A percentile compares a stretch with the other conserved stretches of the same genome.
These are phyloP conservation scores for Limnothrissa miodon DNA, from an alignment of 2,113 vertebrate genomes.

Conservation along the genomic window DNA sequence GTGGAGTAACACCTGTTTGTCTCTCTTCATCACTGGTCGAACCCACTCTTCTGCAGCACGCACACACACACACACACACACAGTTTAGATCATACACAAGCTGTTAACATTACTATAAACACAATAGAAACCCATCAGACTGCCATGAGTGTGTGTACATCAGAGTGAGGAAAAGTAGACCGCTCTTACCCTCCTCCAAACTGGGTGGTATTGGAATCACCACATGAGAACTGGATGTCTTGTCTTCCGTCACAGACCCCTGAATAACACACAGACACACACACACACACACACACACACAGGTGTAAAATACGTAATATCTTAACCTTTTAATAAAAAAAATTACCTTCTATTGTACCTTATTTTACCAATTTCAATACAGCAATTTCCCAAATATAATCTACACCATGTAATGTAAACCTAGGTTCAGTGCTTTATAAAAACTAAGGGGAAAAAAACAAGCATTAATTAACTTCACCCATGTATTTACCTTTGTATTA, in stretches of 20 bases:
- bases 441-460: too few relatives aligned
- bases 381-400: too few relatives aligned
- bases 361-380: too few relatives aligned
- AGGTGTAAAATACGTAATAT: background rate
- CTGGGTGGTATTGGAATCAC: slow-evolving; percentile 88
- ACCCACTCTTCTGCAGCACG: slow-evolving; percentile 90
- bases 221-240: slow-evolving; percentile 83
- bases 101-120: background rate
- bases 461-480: too few relatives aligned
- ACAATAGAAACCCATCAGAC: background rate
- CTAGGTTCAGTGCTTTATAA: too few relatives aligned
- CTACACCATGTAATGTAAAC: too few relatives aligned
- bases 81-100: background rate
- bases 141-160: background rate
- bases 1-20: slow-evolving; percentile 95
- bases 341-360: too few relatives aligned
- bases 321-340: too few relatives aligned
- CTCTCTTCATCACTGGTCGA: slow-evolving; percentile 95
- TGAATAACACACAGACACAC: slow-evolving; percentile 53
- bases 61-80: slow-evolving; percentile 8
- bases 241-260: slow-evolving; percentile 94
- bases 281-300: slow-evolving; percentile 16
- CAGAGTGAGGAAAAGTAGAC: background rate
- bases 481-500: too few relatives aligned
- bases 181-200: slow-evolving; percentile 85